Base-by-base conservation (phyloP, 1,140 invertebrate species). In the Eriocheir sinensis region DNA sequence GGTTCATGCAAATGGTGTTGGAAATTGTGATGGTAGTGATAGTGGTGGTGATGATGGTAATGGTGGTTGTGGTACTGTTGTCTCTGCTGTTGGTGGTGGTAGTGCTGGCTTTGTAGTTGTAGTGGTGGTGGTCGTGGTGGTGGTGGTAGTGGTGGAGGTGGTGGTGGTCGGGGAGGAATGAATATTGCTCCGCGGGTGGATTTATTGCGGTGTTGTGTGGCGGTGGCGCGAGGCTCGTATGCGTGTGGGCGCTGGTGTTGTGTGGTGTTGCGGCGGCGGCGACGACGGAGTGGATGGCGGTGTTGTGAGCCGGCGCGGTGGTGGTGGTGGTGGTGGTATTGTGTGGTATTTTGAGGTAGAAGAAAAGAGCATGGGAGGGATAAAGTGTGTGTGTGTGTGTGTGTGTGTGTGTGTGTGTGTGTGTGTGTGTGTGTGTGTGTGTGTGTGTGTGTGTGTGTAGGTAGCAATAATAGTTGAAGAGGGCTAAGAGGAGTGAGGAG, bases 201-300 rank as follows among this genome's bases (percentile, higher is more conserved):
- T 72, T 72, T 72, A 72, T 72, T 72, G 60, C 60, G 27, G 60
- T 72, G 60, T 72, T 72, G 60, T 72, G 60, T 72, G 60, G 60
- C 60, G 27, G 60, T 72, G 60, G 17, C n/a, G 60, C 60, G 27
- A 72, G 60, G 60, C 21, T 72, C 60, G 60, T 72, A n/a, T n/a
- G 21, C 12, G 60, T 72, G 48, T 21, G 48, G 48, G 12, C 21
- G 27, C 21, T n/a, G 60, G 60, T 21, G 60, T n/a, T 72, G 60
- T 72, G 48, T 53, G 48, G 48, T 21, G 48, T 9, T 21, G 48
- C 48, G 12, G n/a, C 60, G 21, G 60, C 3, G 12, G 21, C n/a
- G 60, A n/a, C n/a, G n/a, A n/a, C 48, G 12, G 48, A 17, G 48
- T 53, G 48, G 48, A 9, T 53, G 27, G 60, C 60, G 60, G 60